Evolutionary conservation across 92 coral and sea anemone genomes (phyloP).

Genomic region (Pocillopora grandis): DNA sequence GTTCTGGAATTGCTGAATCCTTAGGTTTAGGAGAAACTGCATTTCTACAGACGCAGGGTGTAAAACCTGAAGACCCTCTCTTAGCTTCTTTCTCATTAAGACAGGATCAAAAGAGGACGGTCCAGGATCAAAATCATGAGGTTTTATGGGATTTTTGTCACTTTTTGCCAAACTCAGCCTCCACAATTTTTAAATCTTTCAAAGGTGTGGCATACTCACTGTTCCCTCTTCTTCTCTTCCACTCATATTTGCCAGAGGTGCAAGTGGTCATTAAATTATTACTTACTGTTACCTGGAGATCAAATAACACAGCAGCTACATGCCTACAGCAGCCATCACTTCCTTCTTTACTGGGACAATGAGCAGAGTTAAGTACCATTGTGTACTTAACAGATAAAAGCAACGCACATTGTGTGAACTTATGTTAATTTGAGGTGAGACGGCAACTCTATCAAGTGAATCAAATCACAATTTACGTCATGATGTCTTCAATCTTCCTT

Average conservation of each 20-base stretch:
- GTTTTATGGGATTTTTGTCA: too few relatives aligned
- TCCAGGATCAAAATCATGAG: too few relatives aligned
- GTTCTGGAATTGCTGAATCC: too few relatives aligned
- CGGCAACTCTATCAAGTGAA: neutral
- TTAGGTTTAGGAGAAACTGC: too few relatives aligned
- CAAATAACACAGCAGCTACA: slow-evolving; percentile 61
- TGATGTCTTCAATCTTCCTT: slow-evolving; percentile 2
- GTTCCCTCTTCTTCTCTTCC: slow-evolving; percentile 41
- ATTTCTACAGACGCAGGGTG: too few relatives aligned
- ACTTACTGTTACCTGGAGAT: slow-evolving; percentile 16
- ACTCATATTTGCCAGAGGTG: slow-evolving; percentile 60
- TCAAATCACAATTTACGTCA: neutral
- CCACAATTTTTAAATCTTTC: slow-evolving; percentile 26
- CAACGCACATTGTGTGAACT: neutral
- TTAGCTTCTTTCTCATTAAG: too few relatives aligned
- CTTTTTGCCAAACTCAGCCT: slow-evolving; percentile 53
- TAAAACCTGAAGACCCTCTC: too few relatives aligned
- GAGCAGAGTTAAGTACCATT: slow-evolving; percentile 3
- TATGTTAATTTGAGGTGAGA: too few relatives aligned
- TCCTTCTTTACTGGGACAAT: slow-evolving; percentile 66
- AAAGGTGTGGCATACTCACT: slow-evolving; percentile 44
- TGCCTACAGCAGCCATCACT: slow-evolving; percentile 70
- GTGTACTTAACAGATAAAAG: neutral
- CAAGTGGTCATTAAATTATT: slow-evolving; percentile 36
- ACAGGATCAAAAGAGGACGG: too few relatives aligned